These are phyloP conservation scores for Columba janthina DNA, from an alignment of 2,113 vertebrate species.

Conservation along the genomic window DNA sequence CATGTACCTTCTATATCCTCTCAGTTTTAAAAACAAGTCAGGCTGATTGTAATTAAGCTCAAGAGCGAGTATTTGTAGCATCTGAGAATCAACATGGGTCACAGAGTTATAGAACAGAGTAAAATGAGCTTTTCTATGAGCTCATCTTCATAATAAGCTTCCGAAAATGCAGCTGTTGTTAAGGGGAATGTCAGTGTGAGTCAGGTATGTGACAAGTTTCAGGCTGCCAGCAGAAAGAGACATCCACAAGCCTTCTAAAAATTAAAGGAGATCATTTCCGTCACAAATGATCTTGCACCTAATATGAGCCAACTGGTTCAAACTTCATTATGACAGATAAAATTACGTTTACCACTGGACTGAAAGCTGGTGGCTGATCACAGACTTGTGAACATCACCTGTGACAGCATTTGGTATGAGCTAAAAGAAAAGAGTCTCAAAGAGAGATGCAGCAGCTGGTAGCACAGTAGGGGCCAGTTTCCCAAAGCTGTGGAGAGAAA, in stretches of 20 bases:
- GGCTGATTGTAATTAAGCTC: not conserved
- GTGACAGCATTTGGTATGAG: not conserved
- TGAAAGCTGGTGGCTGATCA: constrained; percentile 15
- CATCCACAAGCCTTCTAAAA: not conserved
- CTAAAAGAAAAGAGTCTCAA: not conserved
- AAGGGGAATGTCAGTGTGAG: not conserved
- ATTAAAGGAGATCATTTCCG: not conserved
- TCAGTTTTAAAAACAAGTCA: not conserved
- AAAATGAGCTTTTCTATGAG: not conserved
- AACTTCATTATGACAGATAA: constrained; percentile 22
- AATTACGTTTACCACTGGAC: constrained; percentile 4
- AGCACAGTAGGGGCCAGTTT: constrained; percentile 9
- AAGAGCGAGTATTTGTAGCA: not conserved
- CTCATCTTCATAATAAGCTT: not conserved
- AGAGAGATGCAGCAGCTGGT: constrained; percentile 22
- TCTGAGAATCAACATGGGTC: not conserved
- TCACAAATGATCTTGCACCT: constrained; percentile 5
- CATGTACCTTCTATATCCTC: not conserved
- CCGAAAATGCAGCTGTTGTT: constrained; percentile 14
- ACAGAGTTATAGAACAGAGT: not conserved
- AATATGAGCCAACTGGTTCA: not conserved
- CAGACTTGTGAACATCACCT: constrained; percentile 4
- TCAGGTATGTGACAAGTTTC: not conserved
- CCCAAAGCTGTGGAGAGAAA: constrained; percentile 5
- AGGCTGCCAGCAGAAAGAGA: not conserved